phyloP scores from a whole-genome alignment of 2,797 vertebrate species.

The Dallia pectoralis region DNA sequence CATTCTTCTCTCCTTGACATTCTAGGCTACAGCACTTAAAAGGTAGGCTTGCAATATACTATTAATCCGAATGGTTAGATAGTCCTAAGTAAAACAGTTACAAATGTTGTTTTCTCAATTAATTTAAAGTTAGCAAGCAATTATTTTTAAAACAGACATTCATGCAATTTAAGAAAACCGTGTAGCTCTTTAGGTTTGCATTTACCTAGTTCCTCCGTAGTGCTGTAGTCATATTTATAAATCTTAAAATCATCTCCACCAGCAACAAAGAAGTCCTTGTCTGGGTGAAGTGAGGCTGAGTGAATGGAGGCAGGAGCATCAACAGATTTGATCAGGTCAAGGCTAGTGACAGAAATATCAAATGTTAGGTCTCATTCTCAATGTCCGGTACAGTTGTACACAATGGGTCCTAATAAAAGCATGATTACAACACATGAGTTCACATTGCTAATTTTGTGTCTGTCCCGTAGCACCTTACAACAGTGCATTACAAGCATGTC shows the following conservation, averaged over 20 bases:
- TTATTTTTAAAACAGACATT: not conserved
- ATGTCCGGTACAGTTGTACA: not conserved
- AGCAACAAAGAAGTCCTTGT: constrained; percentile 86
- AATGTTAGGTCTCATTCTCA: not conserved
- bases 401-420: not conserved
- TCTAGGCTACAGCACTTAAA: too few relatives aligned
- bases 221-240: constrained; percentile 87
- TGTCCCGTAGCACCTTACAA: not conserved
- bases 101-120: too few relatives aligned
- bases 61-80: too few relatives aligned
- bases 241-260: constrained; percentile 89
- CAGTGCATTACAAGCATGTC: not conserved
- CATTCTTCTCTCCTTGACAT: too few relatives aligned
- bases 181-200: not conserved
- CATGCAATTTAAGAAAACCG: not conserved
- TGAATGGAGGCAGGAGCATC: constrained; percentile 85
- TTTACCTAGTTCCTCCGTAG: constrained; percentile 84
- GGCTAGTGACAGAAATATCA: constrained; percentile 52
- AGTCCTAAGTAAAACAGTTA: too few relatives aligned
- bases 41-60: too few relatives aligned
- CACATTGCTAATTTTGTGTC: not conserved
- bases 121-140: too few relatives aligned
- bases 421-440: not conserved
- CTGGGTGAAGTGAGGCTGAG: constrained; percentile 86
- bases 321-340: constrained; percentile 85